Percentiles rank a stretch among this genome's conserved stretches.
Conservation (phyloP, 2,888 invertebrate genomes). For the Pammene aurita region DNA sequence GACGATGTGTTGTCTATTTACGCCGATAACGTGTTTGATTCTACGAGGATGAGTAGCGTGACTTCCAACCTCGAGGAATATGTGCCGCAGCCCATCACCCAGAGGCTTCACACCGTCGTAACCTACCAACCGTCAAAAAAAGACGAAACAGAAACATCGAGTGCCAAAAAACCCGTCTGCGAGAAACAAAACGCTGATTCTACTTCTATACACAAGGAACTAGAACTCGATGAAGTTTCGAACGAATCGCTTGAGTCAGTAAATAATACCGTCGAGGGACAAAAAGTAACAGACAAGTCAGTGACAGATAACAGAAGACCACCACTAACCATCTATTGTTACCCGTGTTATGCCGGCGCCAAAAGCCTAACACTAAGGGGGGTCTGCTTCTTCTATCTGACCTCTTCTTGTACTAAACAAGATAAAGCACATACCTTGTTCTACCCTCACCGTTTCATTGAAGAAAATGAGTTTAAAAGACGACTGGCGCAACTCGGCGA, state of each 20-base stretch:
- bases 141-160: slow-evolving; percentile 30
- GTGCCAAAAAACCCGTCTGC: slow-evolving; percentile 48
- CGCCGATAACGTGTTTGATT: slow-evolving; percentile 74
- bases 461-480: slow-evolving; percentile 40
- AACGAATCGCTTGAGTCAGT: not conserved
- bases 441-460: slow-evolving; percentile 54
- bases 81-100: slow-evolving; percentile 53
- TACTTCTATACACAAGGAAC: slow-evolving; percentile 58
- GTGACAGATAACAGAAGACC: not conserved
- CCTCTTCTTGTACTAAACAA: slow-evolving; percentile 53
- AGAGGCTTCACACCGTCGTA: slow-evolving; percentile 34
- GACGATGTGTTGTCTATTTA: slow-evolving; percentile 71
- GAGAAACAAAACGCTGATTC: slow-evolving; percentile 69
- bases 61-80: slow-evolving; percentile 55
- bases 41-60: slow-evolving; percentile 50
- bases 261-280: not conserved
- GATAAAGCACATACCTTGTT: slow-evolving; percentile 46
- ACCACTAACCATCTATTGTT: slow-evolving; percentile 24
- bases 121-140: slow-evolving; percentile 59
- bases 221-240: slow-evolving; percentile 21
- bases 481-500: slow-evolving; percentile 49
- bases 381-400: slow-evolving; percentile 61
- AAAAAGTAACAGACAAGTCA: not conserved
- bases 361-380: slow-evolving; percentile 55
- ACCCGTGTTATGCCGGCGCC: slow-evolving; percentile 42